A percentile compares a stretch with the other conserved stretches of the same genome.
These are phyloP conservation scores for Phaethornis superciliosus DNA, from an alignment of 2,113 vertebrate species.

Conservation along the genomic window DNA sequence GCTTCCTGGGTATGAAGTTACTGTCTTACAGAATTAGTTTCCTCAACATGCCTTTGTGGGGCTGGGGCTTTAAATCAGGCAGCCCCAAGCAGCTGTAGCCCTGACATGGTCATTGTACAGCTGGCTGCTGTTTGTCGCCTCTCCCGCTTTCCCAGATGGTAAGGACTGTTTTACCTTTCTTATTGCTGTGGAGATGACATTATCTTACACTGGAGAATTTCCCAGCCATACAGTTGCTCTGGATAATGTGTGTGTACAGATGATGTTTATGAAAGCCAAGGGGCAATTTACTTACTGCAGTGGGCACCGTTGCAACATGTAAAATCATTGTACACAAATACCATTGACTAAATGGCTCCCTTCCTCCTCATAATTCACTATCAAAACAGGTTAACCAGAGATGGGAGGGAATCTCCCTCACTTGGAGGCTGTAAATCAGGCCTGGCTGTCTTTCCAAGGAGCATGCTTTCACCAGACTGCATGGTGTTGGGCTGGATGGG, in stretches of 20 bases:
- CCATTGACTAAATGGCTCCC: conserved; percentile 49
- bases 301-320: conserved; percentile 39
- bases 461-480: rapidly evolving
- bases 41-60: conserved; percentile 22
- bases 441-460: not conserved
- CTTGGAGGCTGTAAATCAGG: conserved; percentile 16
- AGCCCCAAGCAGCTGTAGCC: conserved; percentile 43
- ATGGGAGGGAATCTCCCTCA: not conserved
- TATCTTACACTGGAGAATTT: conserved; percentile 65
- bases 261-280: conserved; percentile 70
- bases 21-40: conserved; percentile 20
- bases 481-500: not conserved
- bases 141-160: conserved; percentile 50
- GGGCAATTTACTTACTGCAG: conserved; percentile 58
- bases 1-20: conserved; percentile 30
- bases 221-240: conserved; percentile 25
- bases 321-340: conserved; percentile 57
- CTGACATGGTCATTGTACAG: conserved; percentile 55
- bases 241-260: conserved; percentile 69
- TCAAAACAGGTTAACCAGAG: not conserved
- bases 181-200: conserved; percentile 58
- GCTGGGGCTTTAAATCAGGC: conserved; percentile 56
- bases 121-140: conserved; percentile 59
- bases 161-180: conserved; percentile 54
- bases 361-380: conserved; percentile 51